Evolutionary conservation across 2,797 vertebrate species (phyloP).

Genomic region (Pelobates cultripes): DNA sequence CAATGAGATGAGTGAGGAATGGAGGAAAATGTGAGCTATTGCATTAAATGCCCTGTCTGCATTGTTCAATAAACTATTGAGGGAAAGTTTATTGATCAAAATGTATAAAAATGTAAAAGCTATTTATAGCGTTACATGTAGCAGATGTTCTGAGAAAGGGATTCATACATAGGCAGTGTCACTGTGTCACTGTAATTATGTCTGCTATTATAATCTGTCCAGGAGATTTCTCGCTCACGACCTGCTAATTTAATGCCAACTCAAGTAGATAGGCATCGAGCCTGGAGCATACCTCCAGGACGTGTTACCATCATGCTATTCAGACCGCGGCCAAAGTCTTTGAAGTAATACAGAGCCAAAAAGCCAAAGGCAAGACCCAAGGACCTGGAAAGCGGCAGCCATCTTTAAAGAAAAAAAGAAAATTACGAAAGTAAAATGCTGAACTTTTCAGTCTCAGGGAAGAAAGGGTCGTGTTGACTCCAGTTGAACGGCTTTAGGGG

Average conservation of each 20-base stretch:
- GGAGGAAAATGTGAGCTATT: too few species aligned
- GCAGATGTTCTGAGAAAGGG: too few species aligned
- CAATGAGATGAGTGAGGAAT: too few species aligned
- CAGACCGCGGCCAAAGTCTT: background rate
- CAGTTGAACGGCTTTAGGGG: background rate
- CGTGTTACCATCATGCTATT: background rate
- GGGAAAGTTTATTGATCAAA: too few species aligned
- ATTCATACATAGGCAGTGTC: too few species aligned
- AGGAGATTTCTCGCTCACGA: background rate
- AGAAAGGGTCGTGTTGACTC: background rate
- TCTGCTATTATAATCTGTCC: too few species aligned
- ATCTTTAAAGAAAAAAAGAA: background rate
- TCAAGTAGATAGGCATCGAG: background rate
- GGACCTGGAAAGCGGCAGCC: background rate
- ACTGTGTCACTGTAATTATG: too few species aligned
- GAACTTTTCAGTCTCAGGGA: background rate
- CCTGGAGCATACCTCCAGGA: slow-evolving; percentile 5
- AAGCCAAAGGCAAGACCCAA: slow-evolving; percentile 9
- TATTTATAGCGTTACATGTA: too few species aligned
- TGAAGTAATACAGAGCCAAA: background rate
- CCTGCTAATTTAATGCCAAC: background rate
- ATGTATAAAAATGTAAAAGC: too few species aligned
- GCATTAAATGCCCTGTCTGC: too few species aligned
- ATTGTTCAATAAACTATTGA: too few species aligned
- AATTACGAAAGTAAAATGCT: background rate